A percentile compares a stretch with the other conserved stretches of the same genome.
Evolutionary conservation across 2,888 invertebrate genomes (phyloP).

Genomic region (Leptarthrus brevirostris): DNA sequence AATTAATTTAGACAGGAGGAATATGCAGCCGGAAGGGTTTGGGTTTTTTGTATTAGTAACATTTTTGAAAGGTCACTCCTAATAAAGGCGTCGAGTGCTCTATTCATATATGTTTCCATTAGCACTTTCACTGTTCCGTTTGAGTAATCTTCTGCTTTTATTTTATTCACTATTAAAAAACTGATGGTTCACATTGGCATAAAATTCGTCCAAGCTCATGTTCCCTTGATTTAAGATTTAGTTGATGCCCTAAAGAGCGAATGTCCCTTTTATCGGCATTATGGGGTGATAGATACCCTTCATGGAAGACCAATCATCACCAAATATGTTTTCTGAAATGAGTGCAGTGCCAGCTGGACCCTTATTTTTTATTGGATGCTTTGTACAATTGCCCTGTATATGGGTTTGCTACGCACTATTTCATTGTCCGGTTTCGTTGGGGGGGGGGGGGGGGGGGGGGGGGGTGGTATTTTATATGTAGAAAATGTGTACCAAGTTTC

Average conservation of each 20-base stretch:
- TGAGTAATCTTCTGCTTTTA: conserved; percentile 55
- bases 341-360: conserved; percentile 42
- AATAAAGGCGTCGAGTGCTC: conserved; percentile 54
- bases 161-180: conserved; percentile 54
- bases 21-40: conserved; percentile 50
- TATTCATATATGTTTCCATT: conserved; percentile 54
- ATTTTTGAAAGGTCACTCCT: conserved; percentile 45
- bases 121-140: conserved; percentile 51
- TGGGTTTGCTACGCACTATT: too few relatives aligned
- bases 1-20: conserved; percentile 46
- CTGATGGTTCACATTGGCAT: too few relatives aligned
- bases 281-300: conserved; percentile 43
- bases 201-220: too few relatives aligned
- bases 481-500: too few relatives aligned
- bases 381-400: too few relatives aligned
- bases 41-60: conserved; percentile 41
- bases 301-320: conserved; percentile 32
- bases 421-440: too few relatives aligned
- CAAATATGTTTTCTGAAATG: conserved; percentile 40
- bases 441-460: too few relatives aligned
- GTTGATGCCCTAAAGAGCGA: conserved; percentile 13
- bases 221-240: background rate
- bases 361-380: conserved; percentile 42
- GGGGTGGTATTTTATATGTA: too few relatives aligned
- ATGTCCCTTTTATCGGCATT: too few relatives aligned